Base-by-base conservation (phyloP, 2,888 invertebrate species). In the Desoria tigrina region DNA sequence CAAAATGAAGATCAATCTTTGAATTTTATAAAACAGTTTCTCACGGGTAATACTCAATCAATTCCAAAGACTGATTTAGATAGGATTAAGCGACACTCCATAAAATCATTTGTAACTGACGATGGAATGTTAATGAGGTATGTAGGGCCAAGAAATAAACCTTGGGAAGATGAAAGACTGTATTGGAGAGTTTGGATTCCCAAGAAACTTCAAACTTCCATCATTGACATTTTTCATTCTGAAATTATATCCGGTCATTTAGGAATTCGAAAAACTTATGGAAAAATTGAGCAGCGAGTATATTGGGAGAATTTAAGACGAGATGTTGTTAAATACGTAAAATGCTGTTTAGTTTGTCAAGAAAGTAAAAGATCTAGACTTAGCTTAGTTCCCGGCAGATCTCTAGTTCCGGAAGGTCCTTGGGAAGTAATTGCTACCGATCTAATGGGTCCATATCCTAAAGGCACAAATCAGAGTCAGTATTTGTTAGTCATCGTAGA, bases 381-480 rank as follows among this genome's bases (percentile, higher is more conserved):
- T 32, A 16, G 26, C 0, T 53, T 54, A 14, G 65, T 54, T 3
- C 66, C 66, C 6, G 16, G 27, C 4, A 18, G 53, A 1, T 14
- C 57, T 11, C n/a, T 51, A 16, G 27, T 24, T 4, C 11, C 63
- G 1, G 56, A 68, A 1, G 50, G 28, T 6, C 59, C 68, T 1
- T 71, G 65, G 64, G 53, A 56, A 1, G 16, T 54, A 0, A 3
- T 74, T 1, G 42, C 50, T 0, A 50, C 61, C 0, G 74, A 74
- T 60, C n/a, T 70, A 7, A 70, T 68, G 64, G 72, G 74, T 4
- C 69, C 74, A 9, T 71, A 66, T 51, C 28, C 63, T 1, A 64
- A 42, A 55, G 42, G 55, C 11, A 24, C 45, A 9, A 57, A 65
- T 1, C 42, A 54, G 3, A 64, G 53, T 45, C 49, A 54, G 18